Conservation (phyloP, 2,113 vertebrate species). For the Callithrix jacchus region DNA sequence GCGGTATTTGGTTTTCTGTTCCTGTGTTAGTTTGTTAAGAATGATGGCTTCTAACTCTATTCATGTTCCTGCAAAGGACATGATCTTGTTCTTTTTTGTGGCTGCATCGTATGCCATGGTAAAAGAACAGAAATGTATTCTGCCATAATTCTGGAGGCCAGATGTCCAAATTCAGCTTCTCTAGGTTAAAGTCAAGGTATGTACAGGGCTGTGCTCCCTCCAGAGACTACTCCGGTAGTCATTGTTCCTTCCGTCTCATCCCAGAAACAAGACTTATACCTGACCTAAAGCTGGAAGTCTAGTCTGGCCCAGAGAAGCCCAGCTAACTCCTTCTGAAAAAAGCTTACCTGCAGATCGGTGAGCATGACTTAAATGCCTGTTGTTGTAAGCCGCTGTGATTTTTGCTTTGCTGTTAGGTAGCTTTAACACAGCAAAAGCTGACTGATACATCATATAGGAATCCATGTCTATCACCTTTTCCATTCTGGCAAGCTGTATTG, state of each 20-base stretch:
- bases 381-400: background rate
- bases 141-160: background rate
- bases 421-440: background rate
- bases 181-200: background rate
- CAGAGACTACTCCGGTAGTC: background rate
- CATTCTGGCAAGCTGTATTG: background rate
- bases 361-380: background rate
- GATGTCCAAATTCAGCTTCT: background rate
- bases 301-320: background rate
- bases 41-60: too few relatives aligned
- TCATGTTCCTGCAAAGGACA: too few relatives aligned
- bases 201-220: background rate
- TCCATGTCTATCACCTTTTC: background rate
- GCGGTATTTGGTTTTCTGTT: too few relatives aligned
- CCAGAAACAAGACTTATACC: background rate
- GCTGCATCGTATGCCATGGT: background rate
- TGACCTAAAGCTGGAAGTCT: background rate
- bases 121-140: background rate
- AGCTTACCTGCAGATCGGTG: background rate
- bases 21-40: too few relatives aligned
- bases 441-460: background rate
- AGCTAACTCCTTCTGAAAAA: background rate
- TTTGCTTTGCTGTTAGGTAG: background rate
- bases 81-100: too few relatives aligned
- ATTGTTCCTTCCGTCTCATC: background rate